phyloP scores from a whole-genome alignment of 2,888 invertebrate species.

The Chromoteleia sp. region DNA sequence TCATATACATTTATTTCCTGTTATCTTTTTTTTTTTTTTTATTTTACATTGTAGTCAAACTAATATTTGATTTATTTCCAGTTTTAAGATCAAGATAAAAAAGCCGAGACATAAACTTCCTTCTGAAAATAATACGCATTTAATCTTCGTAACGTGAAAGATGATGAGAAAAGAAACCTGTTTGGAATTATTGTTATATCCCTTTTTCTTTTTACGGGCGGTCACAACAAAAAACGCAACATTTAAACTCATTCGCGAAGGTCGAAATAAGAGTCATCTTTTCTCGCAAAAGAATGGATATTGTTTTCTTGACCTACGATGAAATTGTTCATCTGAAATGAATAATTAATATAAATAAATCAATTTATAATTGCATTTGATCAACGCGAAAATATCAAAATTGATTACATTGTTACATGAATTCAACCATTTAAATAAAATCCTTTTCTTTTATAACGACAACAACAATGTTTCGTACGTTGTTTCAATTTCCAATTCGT shows the following conservation, averaged over 20 bases:
- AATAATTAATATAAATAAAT: constrained; percentile 24
- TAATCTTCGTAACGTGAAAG: constrained; percentile 42
- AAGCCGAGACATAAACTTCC: constrained; percentile 21
- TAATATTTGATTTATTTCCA: neutral
- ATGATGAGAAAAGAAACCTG: constrained; percentile 64
- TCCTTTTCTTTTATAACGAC: constrained; percentile 1
- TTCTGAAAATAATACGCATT: constrained; percentile 50
- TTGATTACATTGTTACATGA: neutral
- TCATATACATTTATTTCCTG: too few relatives aligned
- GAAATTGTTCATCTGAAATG: constrained; percentile 29
- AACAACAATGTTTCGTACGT: constrained; percentile 9
- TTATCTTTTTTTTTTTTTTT: too few relatives aligned
- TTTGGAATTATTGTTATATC: constrained; percentile 51
- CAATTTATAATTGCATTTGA: neutral
- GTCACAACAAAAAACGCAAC: constrained; percentile 40
- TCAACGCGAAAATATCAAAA: neutral
- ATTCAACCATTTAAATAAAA: neutral
- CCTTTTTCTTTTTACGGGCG: constrained; percentile 47
- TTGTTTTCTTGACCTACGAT: constrained; percentile 29
- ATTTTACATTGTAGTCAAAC: neutral
- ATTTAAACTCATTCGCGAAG: constrained; percentile 61
- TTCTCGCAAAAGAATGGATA: constrained; percentile 28
- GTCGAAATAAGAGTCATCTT: constrained; percentile 48
- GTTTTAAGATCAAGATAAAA: constrained; percentile 11
- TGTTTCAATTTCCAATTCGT: constrained; percentile 22